Evolutionary conservation across 92 coral and sea anemone genomes (phyloP).

Genomic region (Chrysogorgia sp.): DNA sequence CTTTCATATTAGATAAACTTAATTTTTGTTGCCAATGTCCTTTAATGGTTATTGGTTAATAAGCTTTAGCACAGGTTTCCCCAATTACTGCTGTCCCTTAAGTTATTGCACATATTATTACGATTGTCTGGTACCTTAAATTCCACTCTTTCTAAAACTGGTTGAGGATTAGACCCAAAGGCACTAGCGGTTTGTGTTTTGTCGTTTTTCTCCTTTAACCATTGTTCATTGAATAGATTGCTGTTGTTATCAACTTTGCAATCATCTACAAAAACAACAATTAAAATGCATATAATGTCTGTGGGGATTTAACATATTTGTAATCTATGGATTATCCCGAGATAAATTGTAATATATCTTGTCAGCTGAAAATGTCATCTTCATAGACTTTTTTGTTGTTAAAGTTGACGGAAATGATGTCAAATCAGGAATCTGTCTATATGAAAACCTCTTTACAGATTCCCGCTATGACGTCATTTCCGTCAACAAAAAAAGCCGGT

Average conservation of each 20-base stretch:
- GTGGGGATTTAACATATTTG: background rate
- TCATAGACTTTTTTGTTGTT: too few relatives aligned
- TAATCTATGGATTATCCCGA: background rate
- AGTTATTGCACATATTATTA: too few relatives aligned
- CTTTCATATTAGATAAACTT: too few relatives aligned
- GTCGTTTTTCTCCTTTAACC: constrained; percentile 63
- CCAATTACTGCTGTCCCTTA: background rate
- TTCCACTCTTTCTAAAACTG: constrained; percentile 79
- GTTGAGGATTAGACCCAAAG: constrained; percentile 86
- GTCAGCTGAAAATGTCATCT: too few relatives aligned
- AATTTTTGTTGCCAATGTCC: too few relatives aligned
- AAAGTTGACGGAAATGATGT: too few relatives aligned
- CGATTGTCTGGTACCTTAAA: constrained; percentile 63
- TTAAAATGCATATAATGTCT: background rate
- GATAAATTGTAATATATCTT: background rate
- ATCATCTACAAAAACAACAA: constrained; percentile 10
- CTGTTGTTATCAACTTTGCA: background rate
- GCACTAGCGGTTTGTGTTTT: constrained; percentile 52
- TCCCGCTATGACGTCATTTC: too few relatives aligned
- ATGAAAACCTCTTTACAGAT: too few relatives aligned
- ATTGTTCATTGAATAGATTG: constrained; percentile 42
- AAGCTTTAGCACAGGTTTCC: too few relatives aligned
- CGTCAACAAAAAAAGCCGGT: too few relatives aligned
- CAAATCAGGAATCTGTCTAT: too few relatives aligned
- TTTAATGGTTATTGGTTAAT: too few relatives aligned